Base-by-base conservation (phyloP, 1,140 invertebrate genomes). In the Drosophila yakuba region DNA sequence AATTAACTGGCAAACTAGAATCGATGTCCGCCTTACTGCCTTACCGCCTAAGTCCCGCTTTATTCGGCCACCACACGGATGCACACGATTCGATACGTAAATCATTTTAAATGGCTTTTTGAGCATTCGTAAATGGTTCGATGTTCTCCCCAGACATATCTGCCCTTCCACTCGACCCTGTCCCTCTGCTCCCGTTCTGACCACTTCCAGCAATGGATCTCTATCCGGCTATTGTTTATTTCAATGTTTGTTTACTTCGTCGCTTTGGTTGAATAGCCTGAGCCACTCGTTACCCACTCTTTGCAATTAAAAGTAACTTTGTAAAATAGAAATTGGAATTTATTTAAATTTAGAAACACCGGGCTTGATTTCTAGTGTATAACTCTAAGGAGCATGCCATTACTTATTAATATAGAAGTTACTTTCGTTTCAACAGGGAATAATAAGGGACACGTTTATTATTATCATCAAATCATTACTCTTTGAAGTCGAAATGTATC, bases 51-150 rank as follows among this genome's bases (percentile, higher is more conserved):
- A 28, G 39, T 61, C 38, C 57, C 38, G 67, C 55, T 52, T 47
- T 39, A n/a, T 51, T 23, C 32, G 12, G 28, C 41, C 51, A 45
- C 17, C 72, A 39, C 25, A 58, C 17, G 39, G 35, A 36, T 38
- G 23, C 35, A 17, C 45, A 39, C 25, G 35, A 66, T 32, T 45
- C 43, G 48, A 43, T 64, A 80, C 83, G 80, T 88, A 88, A 88
- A 88, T 88, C 83, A 88, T 88, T 88, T 80, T 80, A 76, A 88
- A 88, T 88, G 89, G 83, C 83, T 77, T 84, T 88, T 84, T 79
- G 80, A 84, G 72, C 67, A 78, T 86, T 84, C 73, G 66, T 72
- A 84, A 84, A 84, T 83, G 76, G 58, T 35, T 57, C 68, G 47
- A 59, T 50, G 55, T 38, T 43, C 71, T 41, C 20, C 35, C 48